Evolutionary conservation across 2,113 vertebrate species (phyloP).

Genomic region (Dascyllus trimaculatus): DNA sequence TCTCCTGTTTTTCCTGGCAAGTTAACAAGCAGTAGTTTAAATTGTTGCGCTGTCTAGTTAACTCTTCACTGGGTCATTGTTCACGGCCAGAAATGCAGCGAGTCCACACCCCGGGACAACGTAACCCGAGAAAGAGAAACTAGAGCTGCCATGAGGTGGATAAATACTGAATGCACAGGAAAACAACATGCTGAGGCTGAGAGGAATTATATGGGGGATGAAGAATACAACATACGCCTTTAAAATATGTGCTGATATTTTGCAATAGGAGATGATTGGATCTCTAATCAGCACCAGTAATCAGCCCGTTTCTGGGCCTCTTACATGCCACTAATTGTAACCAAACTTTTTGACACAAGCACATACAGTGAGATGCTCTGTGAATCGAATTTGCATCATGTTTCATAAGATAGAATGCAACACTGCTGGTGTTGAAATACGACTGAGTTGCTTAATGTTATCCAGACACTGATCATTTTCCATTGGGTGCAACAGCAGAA

Average conservation of each 20-base stretch:
- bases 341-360: not conserved
- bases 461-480: slow-evolving; percentile 16
- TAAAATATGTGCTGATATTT: not conserved
- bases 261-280: not conserved
- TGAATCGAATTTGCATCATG: not conserved
- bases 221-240: too few relatives aligned
- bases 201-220: not conserved
- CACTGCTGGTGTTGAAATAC: slow-evolving; percentile 25
- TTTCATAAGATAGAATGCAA: slow-evolving; percentile 15
- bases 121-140: slow-evolving; percentile 9
- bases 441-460: slow-evolving; percentile 13
- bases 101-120: not conserved
- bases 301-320: not conserved
- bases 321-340: not conserved
- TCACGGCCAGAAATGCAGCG: not conserved
- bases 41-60: too few relatives aligned
- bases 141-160: too few relatives aligned
- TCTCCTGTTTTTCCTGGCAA: not conserved
- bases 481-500: not conserved
- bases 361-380: too few relatives aligned
- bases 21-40: not conserved
- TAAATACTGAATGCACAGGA: too few relatives aligned
- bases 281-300: too few relatives aligned
- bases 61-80: too few relatives aligned
- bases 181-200: not conserved